These are phyloP conservation scores for Pangasius sanitwongsei DNA, from an alignment of 2,797 vertebrate species.

Conservation along the genomic window DNA sequence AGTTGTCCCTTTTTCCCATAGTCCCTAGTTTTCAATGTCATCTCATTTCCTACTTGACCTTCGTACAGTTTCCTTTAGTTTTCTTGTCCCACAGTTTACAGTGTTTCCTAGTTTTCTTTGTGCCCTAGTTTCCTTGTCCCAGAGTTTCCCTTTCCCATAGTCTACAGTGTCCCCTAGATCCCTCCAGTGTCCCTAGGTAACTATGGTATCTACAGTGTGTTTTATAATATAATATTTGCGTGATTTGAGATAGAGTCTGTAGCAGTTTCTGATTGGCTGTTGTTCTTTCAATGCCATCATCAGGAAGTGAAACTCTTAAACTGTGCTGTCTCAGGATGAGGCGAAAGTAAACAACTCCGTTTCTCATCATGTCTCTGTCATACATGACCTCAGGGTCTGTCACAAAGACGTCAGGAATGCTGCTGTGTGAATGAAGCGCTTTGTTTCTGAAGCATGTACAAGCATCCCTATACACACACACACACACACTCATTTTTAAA, in stretches of 20 bases:
- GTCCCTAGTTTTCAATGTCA: background rate
- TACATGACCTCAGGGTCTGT: conserved; percentile 65
- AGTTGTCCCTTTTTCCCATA: background rate
- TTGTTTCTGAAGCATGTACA: conserved; percentile 64
- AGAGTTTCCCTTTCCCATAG: background rate
- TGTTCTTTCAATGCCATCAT: background rate
- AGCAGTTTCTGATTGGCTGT: background rate
- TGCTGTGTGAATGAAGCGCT: conserved; percentile 50
- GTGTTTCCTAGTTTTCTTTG: background rate
- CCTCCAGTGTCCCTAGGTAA: background rate
- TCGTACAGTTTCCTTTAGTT: background rate
- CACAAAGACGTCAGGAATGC: conserved; percentile 59
- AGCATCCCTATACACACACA: conserved; percentile 35
- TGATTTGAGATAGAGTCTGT: background rate
- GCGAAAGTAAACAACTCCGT: background rate
- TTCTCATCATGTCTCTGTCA: conserved; percentile 52
- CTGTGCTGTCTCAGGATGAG: background rate
- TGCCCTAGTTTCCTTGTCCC: background rate
- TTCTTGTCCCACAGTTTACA: background rate
- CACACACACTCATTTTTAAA: conserved; percentile 35
- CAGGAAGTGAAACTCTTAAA: background rate
- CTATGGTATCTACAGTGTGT: background rate
- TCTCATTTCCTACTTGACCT: background rate
- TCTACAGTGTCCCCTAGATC: background rate
- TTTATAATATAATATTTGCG: background rate